Conservation (phyloP, 2,113 vertebrate species). For the Microcebus griseorufus region DNA sequence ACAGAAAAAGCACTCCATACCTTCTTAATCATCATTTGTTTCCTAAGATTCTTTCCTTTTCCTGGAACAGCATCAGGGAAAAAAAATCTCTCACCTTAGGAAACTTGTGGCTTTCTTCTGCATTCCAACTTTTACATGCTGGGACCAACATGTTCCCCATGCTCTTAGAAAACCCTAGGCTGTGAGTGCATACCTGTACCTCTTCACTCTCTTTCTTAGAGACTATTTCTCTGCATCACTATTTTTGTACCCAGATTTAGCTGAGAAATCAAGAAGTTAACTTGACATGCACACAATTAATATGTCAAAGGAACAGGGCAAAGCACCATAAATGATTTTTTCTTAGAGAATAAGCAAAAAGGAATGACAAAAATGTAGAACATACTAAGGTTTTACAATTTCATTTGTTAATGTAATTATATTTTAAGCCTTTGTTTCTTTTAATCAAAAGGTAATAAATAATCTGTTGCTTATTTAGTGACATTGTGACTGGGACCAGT, state of each 20-base stretch:
- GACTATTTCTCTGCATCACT: neutral
- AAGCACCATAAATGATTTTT: neutral
- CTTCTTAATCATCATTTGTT: neutral
- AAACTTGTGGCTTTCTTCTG: neutral
- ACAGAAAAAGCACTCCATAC: neutral
- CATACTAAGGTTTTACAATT: neutral
- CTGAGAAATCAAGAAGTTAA: neutral
- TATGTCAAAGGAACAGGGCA: neutral
- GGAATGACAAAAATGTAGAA: neutral
- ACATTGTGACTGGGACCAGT: neutral
- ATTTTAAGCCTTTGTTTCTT: neutral
- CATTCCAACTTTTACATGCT: neutral
- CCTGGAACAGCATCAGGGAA: neutral
- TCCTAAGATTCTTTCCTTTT: neutral
- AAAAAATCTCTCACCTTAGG: neutral
- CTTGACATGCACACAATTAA: neutral
- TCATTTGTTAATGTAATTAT: neutral
- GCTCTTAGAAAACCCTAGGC: neutral
- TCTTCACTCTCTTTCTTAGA: neutral
- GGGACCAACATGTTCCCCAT: neutral
- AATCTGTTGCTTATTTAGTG: neutral
- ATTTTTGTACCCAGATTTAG: neutral
- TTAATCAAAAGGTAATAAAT: neutral
- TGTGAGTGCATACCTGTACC: neutral
- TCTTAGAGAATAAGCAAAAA: constrained; percentile 10